phyloP scores from a whole-genome alignment of 2,113 vertebrate genomes.

The Leiothrix lutea region DNA sequence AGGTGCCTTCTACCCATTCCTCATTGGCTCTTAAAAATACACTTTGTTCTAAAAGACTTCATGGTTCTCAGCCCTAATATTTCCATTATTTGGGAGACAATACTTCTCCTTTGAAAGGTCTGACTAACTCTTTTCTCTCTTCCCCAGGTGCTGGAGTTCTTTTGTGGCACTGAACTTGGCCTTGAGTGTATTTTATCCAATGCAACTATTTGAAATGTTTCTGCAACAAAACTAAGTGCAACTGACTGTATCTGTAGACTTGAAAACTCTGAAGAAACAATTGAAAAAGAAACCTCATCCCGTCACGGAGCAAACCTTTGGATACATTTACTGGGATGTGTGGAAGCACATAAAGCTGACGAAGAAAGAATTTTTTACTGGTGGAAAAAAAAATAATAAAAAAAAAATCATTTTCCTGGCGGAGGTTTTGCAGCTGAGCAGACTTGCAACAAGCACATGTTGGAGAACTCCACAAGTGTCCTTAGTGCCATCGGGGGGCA shows the following conservation, averaged over 20 bases:
- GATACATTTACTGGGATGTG: not conserved
- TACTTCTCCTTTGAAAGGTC: not conserved
- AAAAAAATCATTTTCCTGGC: not conserved
- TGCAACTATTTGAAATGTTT: constrained; percentile 21
- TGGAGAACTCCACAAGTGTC: constrained; percentile 65
- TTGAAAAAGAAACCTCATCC: not conserved
- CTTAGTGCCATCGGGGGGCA: constrained; percentile 51
- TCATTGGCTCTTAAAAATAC: not conserved
- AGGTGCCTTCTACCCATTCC: not conserved
- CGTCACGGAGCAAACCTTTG: rapidly evolving
- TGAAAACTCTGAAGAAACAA: constrained; percentile 7
- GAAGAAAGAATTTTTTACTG: not conserved
- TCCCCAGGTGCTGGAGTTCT: constrained; percentile 34
- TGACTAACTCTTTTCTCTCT: not conserved
- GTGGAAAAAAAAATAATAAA: not conserved
- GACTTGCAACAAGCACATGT: not conserved
- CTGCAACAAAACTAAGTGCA: constrained; percentile 14
- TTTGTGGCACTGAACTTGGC: constrained; percentile 15
- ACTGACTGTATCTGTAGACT: constrained; percentile 19
- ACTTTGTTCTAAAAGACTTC: not conserved
- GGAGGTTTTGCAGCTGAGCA: not conserved
- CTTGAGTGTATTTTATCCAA: not conserved
- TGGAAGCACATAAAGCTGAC: not conserved
- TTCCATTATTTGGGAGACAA: not conserved
- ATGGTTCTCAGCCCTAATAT: not conserved